Conservation (phyloP, 2,888 invertebrate genomes). For the Ceriagrion tenellum region DNA sequence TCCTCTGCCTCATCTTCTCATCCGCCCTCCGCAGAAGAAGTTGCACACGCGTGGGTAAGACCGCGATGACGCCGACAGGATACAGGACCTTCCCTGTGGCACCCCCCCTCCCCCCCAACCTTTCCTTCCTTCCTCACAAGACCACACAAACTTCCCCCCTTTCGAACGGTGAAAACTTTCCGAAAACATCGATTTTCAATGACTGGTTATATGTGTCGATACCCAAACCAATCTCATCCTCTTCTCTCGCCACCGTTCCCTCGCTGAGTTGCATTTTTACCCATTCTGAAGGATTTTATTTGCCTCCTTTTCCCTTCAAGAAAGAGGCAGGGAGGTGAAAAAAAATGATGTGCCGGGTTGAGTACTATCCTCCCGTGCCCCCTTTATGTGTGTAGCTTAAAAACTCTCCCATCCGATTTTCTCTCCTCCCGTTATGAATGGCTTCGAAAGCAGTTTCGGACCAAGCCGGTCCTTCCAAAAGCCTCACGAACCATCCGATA, state of each 20-base stretch:
- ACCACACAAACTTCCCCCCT: background rate
- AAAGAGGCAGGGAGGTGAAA: background rate
- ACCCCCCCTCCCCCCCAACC: background rate
- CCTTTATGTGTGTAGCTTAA: too few relatives aligned
- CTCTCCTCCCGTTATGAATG: background rate
- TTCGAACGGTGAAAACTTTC: background rate
- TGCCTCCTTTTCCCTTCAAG: background rate
- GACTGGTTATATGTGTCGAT: conserved; percentile 39
- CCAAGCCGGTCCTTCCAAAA: background rate
- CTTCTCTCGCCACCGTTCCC: background rate
- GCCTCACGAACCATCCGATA: background rate
- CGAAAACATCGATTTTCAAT: conserved; percentile 46
- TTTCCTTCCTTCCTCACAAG: background rate
- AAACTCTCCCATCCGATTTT: too few relatives aligned
- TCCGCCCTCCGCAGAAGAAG: background rate
- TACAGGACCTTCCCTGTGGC: background rate
- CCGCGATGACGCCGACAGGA: background rate
- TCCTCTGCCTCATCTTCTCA: background rate
- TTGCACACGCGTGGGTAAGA: background rate
- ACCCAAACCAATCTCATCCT: background rate
- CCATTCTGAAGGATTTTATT: background rate
- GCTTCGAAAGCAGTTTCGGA: background rate
- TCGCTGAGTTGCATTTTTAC: background rate
- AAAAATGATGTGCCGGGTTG: background rate
- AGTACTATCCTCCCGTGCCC: too few relatives aligned